A percentile compares a stretch with the other conserved stretches of the same genome.
These are phyloP conservation scores for Kryphioiulus occultus DNA, from an alignment of 2,888 invertebrate genomes.

Conservation along the genomic window DNA sequence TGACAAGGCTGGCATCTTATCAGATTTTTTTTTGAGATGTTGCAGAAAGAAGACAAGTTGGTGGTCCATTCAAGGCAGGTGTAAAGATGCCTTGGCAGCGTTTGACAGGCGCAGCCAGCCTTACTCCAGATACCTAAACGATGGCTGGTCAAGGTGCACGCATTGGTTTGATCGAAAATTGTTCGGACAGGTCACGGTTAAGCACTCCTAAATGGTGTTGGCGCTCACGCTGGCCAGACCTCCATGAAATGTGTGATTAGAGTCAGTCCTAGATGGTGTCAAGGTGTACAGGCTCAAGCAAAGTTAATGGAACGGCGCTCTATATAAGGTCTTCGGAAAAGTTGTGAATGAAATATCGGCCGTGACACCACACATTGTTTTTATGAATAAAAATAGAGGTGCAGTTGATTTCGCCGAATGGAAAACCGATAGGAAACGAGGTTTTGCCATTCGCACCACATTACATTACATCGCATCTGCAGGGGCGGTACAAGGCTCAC, in stretches of 20 bases:
- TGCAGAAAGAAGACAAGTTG: neutral
- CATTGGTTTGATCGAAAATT: neutral
- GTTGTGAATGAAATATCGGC: neutral
- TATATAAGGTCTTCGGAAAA: neutral
- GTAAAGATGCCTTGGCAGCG: too few relatives aligned
- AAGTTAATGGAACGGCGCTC: neutral
- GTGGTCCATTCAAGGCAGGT: too few relatives aligned
- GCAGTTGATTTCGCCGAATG: neutral
- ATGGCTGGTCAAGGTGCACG: neutral
- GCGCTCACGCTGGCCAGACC: too few relatives aligned
- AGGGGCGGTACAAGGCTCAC: neutral
- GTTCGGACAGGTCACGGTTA: constrained; percentile 33
- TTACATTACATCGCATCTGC: neutral
- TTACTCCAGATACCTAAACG: neutral
- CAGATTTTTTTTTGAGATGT: neutral
- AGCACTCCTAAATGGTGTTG: neutral
- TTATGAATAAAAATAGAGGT: neutral
- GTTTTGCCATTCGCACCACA: neutral
- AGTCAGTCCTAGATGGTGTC: neutral
- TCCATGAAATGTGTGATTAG: neutral
- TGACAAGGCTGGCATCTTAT: neutral
- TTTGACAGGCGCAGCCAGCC: neutral
- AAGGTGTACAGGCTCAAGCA: neutral
- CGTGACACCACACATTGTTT: neutral
- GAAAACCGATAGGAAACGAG: neutral